These are phyloP conservation scores for Coenonympha arcania DNA, from an alignment of 2,888 invertebrate species.

Conservation along the genomic window DNA sequence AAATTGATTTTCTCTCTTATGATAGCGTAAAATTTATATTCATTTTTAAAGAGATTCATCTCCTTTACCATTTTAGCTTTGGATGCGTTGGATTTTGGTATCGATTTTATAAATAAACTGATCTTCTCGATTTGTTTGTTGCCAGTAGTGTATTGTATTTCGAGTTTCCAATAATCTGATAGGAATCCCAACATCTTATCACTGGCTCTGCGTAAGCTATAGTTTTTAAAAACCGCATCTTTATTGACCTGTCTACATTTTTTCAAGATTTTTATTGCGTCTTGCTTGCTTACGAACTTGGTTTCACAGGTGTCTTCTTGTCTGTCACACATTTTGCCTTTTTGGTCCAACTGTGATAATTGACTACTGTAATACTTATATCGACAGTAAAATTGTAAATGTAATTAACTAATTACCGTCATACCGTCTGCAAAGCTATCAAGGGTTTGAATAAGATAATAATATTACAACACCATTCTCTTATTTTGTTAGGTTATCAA, in stretches of 20 bases:
- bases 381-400: no score
- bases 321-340: not conserved
- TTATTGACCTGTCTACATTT: constrained; percentile 34
- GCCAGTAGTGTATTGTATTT: constrained; percentile 36
- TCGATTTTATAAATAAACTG: constrained; percentile 55
- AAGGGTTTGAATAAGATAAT: not conserved
- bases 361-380: no score
- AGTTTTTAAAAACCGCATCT: constrained; percentile 36
- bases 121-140: constrained; percentile 33
- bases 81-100: constrained; percentile 49
- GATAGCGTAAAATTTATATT: constrained; percentile 47
- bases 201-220: constrained; percentile 45
- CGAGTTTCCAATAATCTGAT: constrained; percentile 60
- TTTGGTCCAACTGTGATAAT: no score
- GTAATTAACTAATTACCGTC: no score
- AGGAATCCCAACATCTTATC: constrained; percentile 63
- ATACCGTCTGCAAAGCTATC: not conserved
- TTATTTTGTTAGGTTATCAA: not conserved
- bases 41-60: constrained; percentile 51
- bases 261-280: constrained; percentile 45
- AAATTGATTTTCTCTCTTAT: constrained; percentile 46
- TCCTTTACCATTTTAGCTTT: constrained; percentile 59
- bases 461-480: not conserved
- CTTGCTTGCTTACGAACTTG: constrained; percentile 22
- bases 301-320: no score